Evolutionary conservation across 2,113 vertebrate genomes (phyloP), one percentile per base, ranked within the genome.

Genomic region (Genyomyrus donnyi): DNA sequence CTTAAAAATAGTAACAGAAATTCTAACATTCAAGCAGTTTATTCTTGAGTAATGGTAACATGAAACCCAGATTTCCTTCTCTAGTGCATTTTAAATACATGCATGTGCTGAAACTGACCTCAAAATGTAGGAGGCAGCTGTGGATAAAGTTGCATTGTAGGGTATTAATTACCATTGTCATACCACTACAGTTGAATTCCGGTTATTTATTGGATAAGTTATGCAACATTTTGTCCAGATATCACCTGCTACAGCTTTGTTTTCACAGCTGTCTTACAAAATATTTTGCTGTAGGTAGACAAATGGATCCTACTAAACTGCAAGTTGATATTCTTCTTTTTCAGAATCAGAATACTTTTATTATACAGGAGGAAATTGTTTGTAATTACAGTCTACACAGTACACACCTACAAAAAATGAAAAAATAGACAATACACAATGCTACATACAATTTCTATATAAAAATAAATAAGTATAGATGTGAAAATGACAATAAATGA

Each of bases 131-230:
- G 74, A 35, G 35, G 31, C 74, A 19, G 35, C 35, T 77, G 70
- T 2, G 35, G 74, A 80, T 80, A 42, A 42, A 39, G 35, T 80
- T 80, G 35, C 74, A 80, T 80, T 42, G 74, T 42, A 80, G 35
- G 74, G 74, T 80, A 80, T 80, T 80, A 80, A 80, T 80, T 80
- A 80, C 74, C 74, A 80, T 80, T 80, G 74, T 80, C 74, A 80
- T 19, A 27, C 74, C 74, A 42, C 74, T 80, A 39, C 74, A 80
- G 31, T 19, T 80, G 74, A 80, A 80, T 80, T 80, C 74, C 11
- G 35, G 74, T 80, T 80, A 80, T 80, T 35, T 80, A 80, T 35
- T 80, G 74, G 35, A 80, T 42, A 42, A 35, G 74, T 13, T 80
- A 80, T 80, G 74, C 74, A 80, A 80, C 74, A 80, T 80, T 13